phyloP scores from a whole-genome alignment of 2,113 vertebrate genomes.

The Zosterops japonicus region DNA sequence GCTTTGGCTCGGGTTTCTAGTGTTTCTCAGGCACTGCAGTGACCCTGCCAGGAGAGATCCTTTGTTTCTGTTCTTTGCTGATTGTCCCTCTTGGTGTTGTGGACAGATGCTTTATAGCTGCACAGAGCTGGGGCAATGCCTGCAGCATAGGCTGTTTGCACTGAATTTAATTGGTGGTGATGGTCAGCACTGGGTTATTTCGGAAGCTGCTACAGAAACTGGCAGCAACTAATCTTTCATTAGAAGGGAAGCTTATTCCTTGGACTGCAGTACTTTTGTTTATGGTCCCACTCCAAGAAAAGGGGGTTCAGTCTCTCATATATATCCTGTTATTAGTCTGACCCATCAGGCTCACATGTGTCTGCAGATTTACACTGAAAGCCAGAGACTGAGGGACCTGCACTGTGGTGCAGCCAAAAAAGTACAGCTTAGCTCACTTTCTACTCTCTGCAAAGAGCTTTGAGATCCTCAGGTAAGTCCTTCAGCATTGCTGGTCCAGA shows the following conservation, averaged over 20 bases:
- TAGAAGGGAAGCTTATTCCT: background rate
- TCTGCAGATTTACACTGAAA: background rate
- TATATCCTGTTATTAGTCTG: background rate
- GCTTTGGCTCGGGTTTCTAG: background rate
- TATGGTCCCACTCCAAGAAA: background rate
- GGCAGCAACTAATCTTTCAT: background rate
- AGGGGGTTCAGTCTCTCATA: background rate
- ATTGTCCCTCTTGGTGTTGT: background rate
- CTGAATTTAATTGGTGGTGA: background rate
- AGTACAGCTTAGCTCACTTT: background rate
- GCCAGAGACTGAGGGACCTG: background rate
- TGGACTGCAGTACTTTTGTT: background rate
- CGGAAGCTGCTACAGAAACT: background rate
- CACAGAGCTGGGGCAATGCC: background rate
- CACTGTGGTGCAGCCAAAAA: background rate
- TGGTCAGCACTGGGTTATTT: background rate
- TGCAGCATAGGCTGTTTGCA: background rate
- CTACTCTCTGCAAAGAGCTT: background rate
- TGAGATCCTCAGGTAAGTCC: background rate
- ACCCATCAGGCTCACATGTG: background rate
- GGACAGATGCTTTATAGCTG: background rate
- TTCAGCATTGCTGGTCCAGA: background rate
- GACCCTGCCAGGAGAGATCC: background rate
- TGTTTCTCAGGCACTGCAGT: background rate
- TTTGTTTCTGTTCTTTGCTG: slow-evolving; percentile 16